Evolutionary conservation across 2,797 vertebrate species (phyloP).

Genomic region (Numenius phaeopus): DNA sequence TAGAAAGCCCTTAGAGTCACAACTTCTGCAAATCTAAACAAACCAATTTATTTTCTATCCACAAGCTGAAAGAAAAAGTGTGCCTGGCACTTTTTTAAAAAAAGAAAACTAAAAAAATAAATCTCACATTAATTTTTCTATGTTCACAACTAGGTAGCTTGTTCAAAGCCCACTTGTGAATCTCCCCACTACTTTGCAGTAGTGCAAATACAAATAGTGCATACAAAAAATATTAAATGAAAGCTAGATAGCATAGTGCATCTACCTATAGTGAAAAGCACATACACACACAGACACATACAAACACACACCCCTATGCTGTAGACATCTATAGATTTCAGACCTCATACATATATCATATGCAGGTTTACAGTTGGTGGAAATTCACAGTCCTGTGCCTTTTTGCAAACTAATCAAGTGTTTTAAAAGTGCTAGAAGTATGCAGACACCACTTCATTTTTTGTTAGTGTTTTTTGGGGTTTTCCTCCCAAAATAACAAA

Average conservation of each 20-base stretch:
- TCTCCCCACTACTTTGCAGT: background rate
- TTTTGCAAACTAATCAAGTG: background rate
- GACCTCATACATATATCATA: too few species aligned
- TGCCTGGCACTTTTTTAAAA: background rate
- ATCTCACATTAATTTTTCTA: background rate
- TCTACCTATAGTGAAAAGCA: background rate
- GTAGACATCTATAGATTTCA: background rate
- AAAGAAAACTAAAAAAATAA: background rate
- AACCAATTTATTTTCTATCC: background rate
- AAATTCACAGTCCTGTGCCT: background rate
- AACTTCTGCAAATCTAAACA: background rate
- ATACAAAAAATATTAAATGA: background rate
- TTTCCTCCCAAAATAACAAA: background rate
- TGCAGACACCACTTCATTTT: background rate
- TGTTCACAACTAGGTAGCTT: background rate
- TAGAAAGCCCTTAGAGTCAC: background rate
- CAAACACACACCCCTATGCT: fast-evolving
- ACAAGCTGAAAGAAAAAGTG: background rate
- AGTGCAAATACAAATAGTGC: too few species aligned
- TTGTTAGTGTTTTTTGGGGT: background rate
- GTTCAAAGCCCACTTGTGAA: background rate
- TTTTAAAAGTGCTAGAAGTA: background rate
- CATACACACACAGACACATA: background rate
- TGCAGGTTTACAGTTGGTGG: background rate
- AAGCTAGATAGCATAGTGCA: background rate